Evolutionary conservation across 2,113 vertebrate genomes (phyloP), one percentile per base, ranked within the genome.

Genomic region (Epinephelus cyanopodus): DNA sequence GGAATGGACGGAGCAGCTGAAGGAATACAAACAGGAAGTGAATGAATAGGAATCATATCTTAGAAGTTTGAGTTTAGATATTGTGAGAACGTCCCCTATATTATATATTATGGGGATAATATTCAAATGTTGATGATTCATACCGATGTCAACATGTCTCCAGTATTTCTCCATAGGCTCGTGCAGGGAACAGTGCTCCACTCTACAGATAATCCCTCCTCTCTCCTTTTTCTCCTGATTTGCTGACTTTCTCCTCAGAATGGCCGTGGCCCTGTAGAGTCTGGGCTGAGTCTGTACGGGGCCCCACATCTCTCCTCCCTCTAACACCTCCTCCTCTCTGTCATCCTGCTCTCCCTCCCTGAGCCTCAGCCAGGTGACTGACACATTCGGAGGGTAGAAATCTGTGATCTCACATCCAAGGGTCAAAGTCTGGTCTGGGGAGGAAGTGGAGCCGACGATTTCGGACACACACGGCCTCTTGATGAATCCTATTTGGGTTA

Each of bases 351-450:
- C 86, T 66, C 89, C 91, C 18, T 57, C 81, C 56, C 81, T 83
- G 60, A 92, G 78, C 74, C 76, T 93, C 77, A 95, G 88, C 95
- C 95, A 96, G 57, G 91, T 93, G 29, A 96, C 92, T 0, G 89
- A 80, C 17, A 96, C 50, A 56, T 92, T 89, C 0, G 94, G 89
- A 21, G 95, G 95, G 82, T 94, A 95, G 89, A 95, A 96, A 29
- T 92, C 91, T 19, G 92, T 91, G 66, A 96, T 92, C 56, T 94
- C 92, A 81, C 95, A 96, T 61, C 92, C 92, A n/a, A 96, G 69
- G 19, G 74, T 93, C 60, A 88, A 33, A n/a, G 72, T 77, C 63
- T 87, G 84, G 56, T 76, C 81, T 0, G 68, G 57, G 3, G 75
- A 70, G 13, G 79, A 53, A 5, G 58, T 33, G 81, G 72, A 82